Conservation (phyloP, 1,140 invertebrate species). For the Mizuhopecten yessoensis region DNA sequence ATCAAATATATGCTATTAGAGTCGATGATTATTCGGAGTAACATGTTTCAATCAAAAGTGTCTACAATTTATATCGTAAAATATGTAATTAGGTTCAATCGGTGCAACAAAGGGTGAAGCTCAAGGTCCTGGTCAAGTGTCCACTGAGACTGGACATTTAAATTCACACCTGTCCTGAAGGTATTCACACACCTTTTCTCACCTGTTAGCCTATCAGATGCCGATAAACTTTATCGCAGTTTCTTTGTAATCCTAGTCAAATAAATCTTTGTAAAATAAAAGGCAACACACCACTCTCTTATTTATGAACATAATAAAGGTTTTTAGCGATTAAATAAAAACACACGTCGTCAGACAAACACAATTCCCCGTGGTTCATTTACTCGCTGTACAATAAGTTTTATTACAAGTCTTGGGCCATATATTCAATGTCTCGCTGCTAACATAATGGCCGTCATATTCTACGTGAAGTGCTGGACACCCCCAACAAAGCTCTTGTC, state of each 20-base stretch:
- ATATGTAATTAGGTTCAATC: background rate
- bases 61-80: background rate
- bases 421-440: background rate
- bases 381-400: background rate
- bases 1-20: background rate
- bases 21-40: background rate
- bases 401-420: background rate
- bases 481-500: background rate
- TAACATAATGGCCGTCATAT: background rate
- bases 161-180: background rate
- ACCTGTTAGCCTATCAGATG: background rate
- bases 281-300: background rate
- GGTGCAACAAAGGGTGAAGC: background rate
- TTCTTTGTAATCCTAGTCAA: background rate
- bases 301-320: background rate
- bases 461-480: background rate
- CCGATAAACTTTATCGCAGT: background rate
- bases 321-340: background rate
- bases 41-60: background rate
- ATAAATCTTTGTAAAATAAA: constrained; percentile 7
- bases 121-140: constrained; percentile 31
- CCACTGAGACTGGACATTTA: background rate
- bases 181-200: constrained; percentile 13
- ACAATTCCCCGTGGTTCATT: background rate
- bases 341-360: background rate